phyloP scores from a whole-genome alignment of 2,797 vertebrate species.

The Thripadectes ignobilis region DNA sequence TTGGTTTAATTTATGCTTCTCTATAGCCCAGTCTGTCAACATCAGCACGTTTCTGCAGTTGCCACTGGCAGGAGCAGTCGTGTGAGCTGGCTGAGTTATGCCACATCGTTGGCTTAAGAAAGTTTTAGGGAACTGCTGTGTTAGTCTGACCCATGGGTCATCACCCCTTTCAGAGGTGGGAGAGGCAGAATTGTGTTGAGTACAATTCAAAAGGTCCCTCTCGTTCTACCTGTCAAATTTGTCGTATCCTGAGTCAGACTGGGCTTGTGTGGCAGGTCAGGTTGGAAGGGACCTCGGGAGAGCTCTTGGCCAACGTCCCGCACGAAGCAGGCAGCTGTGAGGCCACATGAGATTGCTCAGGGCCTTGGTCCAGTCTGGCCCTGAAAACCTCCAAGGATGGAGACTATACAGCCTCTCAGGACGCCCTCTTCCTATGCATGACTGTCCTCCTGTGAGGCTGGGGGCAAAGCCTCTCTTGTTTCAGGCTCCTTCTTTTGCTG shows the following conservation, averaged over 20 bases:
- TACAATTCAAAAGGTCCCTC: neutral
- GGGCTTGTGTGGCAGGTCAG: neutral
- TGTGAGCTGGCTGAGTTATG: neutral
- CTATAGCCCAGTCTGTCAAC: neutral
- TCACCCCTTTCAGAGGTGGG: neutral
- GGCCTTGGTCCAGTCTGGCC: neutral
- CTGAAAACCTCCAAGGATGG: neutral
- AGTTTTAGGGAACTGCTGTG: neutral
- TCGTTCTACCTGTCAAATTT: neutral
- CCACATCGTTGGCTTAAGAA: neutral
- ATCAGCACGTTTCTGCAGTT: neutral
- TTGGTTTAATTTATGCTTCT: neutral
- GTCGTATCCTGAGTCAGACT: neutral
- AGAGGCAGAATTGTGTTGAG: neutral
- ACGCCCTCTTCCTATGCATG: neutral
- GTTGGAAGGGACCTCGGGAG: neutral
- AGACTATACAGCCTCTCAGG: neutral
- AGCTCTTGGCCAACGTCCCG: neutral
- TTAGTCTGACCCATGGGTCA: neutral
- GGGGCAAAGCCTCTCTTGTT: neutral
- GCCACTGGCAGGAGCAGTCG: neutral
- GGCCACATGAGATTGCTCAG: neutral
- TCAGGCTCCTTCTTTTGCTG: neutral
- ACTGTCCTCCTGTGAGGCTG: neutral
- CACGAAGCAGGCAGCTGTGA: neutral